Evolutionary conservation across 2,888 invertebrate species (phyloP).

Genomic region (Cephonodes hylas): DNA sequence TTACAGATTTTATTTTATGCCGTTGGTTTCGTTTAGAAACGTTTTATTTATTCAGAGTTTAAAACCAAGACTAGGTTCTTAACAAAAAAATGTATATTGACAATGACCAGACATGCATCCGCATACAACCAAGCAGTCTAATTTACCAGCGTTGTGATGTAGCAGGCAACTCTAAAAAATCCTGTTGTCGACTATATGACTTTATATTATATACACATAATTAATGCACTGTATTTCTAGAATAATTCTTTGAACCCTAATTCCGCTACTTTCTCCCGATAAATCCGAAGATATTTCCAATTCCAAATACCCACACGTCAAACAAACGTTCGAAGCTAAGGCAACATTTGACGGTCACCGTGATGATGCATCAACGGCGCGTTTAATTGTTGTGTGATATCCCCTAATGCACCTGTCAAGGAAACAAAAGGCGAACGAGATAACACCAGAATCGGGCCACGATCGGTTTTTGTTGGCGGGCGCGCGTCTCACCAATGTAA

Average conservation of each 20-base stretch:
- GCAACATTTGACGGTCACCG: conserved; percentile 47
- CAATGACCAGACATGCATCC: too few species aligned
- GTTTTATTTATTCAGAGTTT: too few species aligned
- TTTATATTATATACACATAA: too few species aligned
- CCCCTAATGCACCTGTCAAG: conserved; percentile 80
- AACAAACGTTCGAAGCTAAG: conserved; percentile 17
- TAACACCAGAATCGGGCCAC: conserved; percentile 75
- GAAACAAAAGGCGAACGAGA: conserved; percentile 74
- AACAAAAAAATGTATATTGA: too few species aligned
- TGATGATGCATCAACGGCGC: conserved; percentile 71
- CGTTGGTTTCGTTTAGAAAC: too few species aligned
- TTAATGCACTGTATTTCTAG: neutral
- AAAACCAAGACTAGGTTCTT: too few species aligned
- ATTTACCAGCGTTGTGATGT: too few species aligned
- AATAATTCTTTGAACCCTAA: neutral
- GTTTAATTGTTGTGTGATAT: conserved; percentile 80
- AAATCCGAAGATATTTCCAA: neutral
- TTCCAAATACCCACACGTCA: neutral
- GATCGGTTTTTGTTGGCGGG: conserved; percentile 53
- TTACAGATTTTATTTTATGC: too few species aligned
- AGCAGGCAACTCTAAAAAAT: too few species aligned
- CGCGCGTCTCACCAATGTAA: conserved; percentile 64
- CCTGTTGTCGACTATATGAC: too few species aligned
- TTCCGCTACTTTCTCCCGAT: neutral
- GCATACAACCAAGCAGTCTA: too few species aligned